Conservation (phyloP, 2,888 invertebrate genomes). For the Plutella xylostella region DNA sequence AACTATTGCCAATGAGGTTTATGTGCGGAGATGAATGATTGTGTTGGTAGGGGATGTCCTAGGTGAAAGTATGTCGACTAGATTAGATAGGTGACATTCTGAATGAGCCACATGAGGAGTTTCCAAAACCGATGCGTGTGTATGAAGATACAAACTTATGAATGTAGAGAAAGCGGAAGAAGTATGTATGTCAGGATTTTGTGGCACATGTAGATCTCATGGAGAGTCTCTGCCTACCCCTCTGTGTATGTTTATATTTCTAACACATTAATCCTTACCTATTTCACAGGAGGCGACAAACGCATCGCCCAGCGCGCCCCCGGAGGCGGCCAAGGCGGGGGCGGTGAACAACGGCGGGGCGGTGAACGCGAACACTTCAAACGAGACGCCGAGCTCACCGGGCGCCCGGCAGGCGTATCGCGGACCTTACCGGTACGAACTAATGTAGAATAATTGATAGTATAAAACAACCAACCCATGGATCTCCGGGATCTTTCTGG, state of each 20-base stretch:
- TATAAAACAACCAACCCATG: too few species aligned
- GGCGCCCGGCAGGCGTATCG: conserved; percentile 31
- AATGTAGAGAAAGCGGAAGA: too few species aligned
- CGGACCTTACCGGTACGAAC: conserved; percentile 48
- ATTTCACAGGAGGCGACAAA: conserved; percentile 26
- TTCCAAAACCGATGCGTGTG: neutral
- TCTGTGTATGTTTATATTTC: too few species aligned
- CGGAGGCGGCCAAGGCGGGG: conserved; percentile 24
- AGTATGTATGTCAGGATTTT: too few species aligned
- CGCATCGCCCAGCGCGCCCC: conserved; percentile 25
- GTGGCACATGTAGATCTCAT: too few species aligned
- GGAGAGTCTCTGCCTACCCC: too few species aligned
- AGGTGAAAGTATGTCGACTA: too few species aligned
- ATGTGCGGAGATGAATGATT: too few species aligned
- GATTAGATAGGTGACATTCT: neutral
- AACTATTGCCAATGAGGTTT: too few species aligned
- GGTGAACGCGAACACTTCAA: conserved; percentile 25
- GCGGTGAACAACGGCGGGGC: conserved; percentile 17
- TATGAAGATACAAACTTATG: neutral
- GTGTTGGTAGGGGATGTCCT: too few species aligned
- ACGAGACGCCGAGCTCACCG: conserved; percentile 35
- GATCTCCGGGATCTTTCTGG: too few species aligned
- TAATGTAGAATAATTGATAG: too few species aligned
- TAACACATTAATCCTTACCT: conserved; percentile 13
- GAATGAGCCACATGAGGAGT: neutral